Evolutionary conservation across 1,140 invertebrate species (phyloP).

Genomic region (Bombus confusus): DNA sequence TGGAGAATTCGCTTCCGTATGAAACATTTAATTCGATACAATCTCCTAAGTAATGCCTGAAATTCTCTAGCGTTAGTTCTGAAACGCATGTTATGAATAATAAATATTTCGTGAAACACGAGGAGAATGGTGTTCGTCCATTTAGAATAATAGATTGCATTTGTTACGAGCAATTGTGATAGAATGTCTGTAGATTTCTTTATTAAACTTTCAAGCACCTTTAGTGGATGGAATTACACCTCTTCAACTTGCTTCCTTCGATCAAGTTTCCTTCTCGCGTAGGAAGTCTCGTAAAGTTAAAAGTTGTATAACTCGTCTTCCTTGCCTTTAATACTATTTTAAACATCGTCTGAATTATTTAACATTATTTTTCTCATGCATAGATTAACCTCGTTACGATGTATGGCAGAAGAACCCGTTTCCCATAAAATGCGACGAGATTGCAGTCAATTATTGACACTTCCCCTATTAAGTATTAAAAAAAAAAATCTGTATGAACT

Average conservation of each 20-base stretch:
- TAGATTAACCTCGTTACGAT: not conserved
- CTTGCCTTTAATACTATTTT: not conserved
- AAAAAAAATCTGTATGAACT: not conserved
- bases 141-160: not conserved
- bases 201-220: not conserved
- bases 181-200: slow-evolving; percentile 4
- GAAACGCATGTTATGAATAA: not conserved
- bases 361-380: not conserved
- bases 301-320: not conserved
- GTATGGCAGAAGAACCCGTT: not conserved
- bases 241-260: slow-evolving; percentile 3
- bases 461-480: not conserved
- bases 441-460: not conserved
- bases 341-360: not conserved
- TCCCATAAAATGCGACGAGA: not conserved
- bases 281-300: not conserved
- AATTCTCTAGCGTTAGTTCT: no score
- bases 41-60: not conserved
- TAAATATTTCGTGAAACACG: not conserved
- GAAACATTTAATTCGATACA: not conserved
- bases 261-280: slow-evolving; percentile 6
- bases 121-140: not conserved
- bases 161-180: not conserved
- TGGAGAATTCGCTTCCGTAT: not conserved
- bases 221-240: slow-evolving; percentile 23